Evolutionary conservation across 2,888 invertebrate genomes (phyloP).

Genomic region (Cryptus viduatorius): DNA sequence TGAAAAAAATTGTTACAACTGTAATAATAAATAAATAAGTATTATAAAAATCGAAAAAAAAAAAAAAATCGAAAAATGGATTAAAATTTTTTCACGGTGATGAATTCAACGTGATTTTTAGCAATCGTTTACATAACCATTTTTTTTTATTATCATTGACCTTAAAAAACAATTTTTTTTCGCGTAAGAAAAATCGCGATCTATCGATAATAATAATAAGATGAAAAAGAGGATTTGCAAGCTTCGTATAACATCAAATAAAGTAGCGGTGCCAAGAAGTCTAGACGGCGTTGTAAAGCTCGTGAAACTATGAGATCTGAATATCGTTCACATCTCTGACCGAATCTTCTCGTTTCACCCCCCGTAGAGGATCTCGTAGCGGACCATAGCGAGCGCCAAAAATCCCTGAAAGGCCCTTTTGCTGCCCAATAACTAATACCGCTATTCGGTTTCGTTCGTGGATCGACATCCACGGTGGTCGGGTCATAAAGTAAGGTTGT

Average conservation of each 20-base stretch:
- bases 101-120: too few species aligned
- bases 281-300: not conserved
- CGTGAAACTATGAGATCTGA: not conserved
- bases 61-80: not conserved
- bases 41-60: too few species aligned
- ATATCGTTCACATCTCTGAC: constrained; percentile 46
- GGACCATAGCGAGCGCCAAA: not conserved
- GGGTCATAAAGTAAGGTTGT: constrained; percentile 60
- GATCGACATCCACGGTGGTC: constrained; percentile 48
- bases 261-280: not conserved
- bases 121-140: too few species aligned
- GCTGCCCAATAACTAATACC: constrained; percentile 20
- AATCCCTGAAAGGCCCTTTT: not conserved
- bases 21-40: too few species aligned
- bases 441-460: constrained; percentile 21
- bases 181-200: not conserved
- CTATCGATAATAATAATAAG: not conserved
- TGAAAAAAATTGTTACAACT: too few species aligned
- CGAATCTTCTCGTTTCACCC: constrained; percentile 36
- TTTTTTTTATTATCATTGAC: too few species aligned
- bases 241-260: not conserved
- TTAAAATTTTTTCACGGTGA: too few species aligned
- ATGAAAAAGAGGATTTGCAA: not conserved
- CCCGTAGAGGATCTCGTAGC: constrained; percentile 4
- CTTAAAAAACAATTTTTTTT: too few species aligned